Evolutionary conservation across 2,113 vertebrate species (phyloP), one percentile per base, ranked within the genome.

Genomic region (Anarhynchus alexandrinus): DNA sequence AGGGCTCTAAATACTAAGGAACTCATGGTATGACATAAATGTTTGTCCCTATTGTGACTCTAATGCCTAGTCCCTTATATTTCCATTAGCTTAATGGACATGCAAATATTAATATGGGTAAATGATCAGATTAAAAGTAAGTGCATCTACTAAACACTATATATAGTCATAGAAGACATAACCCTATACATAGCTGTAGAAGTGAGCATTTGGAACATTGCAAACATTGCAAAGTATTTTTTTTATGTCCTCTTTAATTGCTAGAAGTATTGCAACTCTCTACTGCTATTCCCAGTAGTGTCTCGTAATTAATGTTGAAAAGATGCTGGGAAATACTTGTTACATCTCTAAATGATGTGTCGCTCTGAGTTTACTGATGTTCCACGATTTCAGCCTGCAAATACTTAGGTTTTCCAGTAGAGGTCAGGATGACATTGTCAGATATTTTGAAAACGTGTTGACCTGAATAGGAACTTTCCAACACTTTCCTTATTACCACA

Each of bases 401-500:
- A n/a, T 82, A 47, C 94, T 73, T 54, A 83, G 15, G 17, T 15
- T 49, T 95, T 95, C 93, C 97, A 96, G 97, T 47, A 97, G 97
- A 97, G 97, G 97, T 97, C 96, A 97, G 94, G 82, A 79, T 78
- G 92, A 96, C 29, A 97, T 95, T 96, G 94, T 92, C 83, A 88
- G 85, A 96, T 94, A 82, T 83, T 91, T 84, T 79, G 30, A 67
- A 49, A 66, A 47, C 0, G 4, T 18, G 6, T 72, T 69, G 71
- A 52, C 73, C 84, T 59, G 70, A 72, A 54, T 52, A 62, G 52
- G 52, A 95, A 23, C 73, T 57, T 72, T 93, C 45, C 20, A 78
- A 85, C 52, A 29, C 18, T 93, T 94, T 38, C 32, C 40, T 64
- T 94, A 54, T 36, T 86, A 15, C 80, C 71, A 15, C 64, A 64